Percentiles rank a stretch among this genome's conserved stretches.
phyloP scores from a whole-genome alignment of 2,888 invertebrate genomes.

The Polymixis flavicincta region DNA sequence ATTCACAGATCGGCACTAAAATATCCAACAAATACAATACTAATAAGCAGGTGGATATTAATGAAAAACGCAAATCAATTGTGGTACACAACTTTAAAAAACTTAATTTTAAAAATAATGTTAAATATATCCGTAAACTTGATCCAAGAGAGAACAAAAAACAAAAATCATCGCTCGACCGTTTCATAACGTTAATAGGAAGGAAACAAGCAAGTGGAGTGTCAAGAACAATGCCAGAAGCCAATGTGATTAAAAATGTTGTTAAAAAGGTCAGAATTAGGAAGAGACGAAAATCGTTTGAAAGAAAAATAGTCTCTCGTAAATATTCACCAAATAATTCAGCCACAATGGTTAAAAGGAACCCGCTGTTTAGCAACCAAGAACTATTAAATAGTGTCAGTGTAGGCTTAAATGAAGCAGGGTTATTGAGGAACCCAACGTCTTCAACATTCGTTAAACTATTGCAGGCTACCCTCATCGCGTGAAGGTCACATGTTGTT shows the following conservation, averaged over 20 bases:
- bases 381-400: constrained; percentile 35
- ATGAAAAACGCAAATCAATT: not conserved
- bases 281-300: constrained; percentile 30
- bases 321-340: constrained; percentile 30
- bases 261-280: constrained; percentile 21
- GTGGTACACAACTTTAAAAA: not conserved
- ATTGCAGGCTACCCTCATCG: constrained; percentile 33
- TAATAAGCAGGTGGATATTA: not conserved
- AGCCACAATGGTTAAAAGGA: not conserved
- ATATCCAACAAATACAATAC: not conserved
- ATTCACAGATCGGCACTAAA: constrained; percentile 8
- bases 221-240: not conserved
- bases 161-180: constrained; percentile 18
- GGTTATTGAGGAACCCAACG: constrained; percentile 23
- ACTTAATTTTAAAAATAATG: not conserved
- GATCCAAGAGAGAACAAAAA: not conserved
- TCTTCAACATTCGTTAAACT: constrained; percentile 42
- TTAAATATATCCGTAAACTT: not conserved
- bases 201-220: not conserved
- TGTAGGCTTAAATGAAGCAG: constrained; percentile 32
- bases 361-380: constrained; percentile 5
- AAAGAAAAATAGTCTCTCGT: constrained; percentile 47
- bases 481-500: constrained; percentile 20
- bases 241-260: not conserved
- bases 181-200: constrained; percentile 15